Conservation (phyloP, 2,113 vertebrate species). For the Leptobrachium ailaonicum region DNA sequence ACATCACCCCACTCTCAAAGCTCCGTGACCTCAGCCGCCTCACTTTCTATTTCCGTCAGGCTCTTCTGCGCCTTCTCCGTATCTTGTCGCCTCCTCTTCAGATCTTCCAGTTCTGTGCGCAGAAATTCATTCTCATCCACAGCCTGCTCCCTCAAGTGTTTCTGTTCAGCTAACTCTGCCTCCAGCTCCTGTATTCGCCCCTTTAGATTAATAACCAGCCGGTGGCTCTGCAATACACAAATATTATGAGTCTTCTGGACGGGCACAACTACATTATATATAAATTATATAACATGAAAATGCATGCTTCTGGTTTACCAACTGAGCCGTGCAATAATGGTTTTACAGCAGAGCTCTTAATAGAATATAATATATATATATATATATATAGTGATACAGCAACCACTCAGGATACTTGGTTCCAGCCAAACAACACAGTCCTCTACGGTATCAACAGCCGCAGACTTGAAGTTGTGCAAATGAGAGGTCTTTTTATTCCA, state of each 20-base stretch:
- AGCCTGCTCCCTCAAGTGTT: constrained; percentile 87
- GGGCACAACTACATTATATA: no score
- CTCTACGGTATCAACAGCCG: no score
- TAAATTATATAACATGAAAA: no score
- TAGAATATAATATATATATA: no score
- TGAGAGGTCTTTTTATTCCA: no score
- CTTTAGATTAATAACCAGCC: constrained; percentile 78
- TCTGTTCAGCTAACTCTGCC: constrained; percentile 91
- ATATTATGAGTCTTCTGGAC: neutral
- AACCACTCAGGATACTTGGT: no score
- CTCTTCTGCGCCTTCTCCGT: constrained; percentile 92
- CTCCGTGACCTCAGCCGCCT: constrained; percentile 53
- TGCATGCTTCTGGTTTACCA: no score
- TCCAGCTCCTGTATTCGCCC: constrained; percentile 87
- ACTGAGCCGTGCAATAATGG: no score
- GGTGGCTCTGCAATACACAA: constrained; percentile 69
- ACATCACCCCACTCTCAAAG: neutral
- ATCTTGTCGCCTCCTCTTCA: constrained; percentile 84
- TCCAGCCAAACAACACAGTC: no score
- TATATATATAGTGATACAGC: no score
- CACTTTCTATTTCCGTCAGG: constrained; percentile 92
- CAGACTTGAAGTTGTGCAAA: no score
- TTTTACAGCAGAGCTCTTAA: no score
- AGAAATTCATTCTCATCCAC: constrained; percentile 88
- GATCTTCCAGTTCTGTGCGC: constrained; percentile 86